These are phyloP conservation scores for Eulemur rubriventer DNA, from an alignment of 2,797 vertebrate species.

Conservation along the genomic window DNA sequence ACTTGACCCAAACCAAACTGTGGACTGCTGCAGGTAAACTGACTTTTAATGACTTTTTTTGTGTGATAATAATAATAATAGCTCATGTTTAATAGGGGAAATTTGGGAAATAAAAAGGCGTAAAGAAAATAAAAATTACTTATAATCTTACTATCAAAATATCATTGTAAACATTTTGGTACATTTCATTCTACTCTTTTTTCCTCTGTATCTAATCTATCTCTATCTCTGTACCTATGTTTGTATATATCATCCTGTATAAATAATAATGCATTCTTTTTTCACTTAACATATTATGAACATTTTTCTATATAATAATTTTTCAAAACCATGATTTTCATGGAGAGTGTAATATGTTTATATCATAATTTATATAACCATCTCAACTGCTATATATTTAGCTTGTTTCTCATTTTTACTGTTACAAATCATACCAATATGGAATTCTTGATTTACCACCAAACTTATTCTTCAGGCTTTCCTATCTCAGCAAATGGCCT, in stretches of 20 bases:
- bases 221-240: background rate
- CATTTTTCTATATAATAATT: background rate
- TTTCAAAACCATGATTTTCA: background rate
- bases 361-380: background rate
- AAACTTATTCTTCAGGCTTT: background rate
- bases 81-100: background rate
- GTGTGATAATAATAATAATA: background rate
- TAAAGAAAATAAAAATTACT: constrained; percentile 17
- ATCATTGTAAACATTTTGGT: background rate
- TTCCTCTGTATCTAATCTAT: background rate
- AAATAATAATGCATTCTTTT: background rate
- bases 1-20: background rate
- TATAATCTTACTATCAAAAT: background rate
- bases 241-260: background rate
- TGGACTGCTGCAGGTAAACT: background rate
- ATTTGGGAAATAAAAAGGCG: background rate
- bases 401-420: background rate
- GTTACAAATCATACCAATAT: background rate
- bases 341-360: background rate
- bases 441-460: background rate
- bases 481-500: background rate
- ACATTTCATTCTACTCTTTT: background rate
- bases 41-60: background rate
- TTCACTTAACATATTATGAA: background rate
- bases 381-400: background rate